Conservation (phyloP, 2,113 vertebrate species). For the Neomonachus schauinslandi region DNA sequence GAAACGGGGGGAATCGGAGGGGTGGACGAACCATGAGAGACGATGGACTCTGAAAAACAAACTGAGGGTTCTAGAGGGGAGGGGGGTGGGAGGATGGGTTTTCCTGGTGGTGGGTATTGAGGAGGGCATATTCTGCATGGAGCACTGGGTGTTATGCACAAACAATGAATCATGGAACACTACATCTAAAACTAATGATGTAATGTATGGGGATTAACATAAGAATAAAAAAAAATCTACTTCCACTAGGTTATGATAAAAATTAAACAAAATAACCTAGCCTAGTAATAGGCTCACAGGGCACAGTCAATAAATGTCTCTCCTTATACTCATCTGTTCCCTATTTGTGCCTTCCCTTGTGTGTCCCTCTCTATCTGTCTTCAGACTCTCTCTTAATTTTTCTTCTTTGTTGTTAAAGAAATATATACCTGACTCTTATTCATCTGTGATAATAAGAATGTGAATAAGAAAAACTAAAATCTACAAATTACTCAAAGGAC, state of each 20-base stretch:
- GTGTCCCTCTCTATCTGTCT: neutral
- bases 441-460: neutral
- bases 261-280: neutral
- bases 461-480: neutral
- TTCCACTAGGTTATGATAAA: neutral
- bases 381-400: neutral
- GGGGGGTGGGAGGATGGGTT: too few relatives aligned
- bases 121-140: too few relatives aligned
- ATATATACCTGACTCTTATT: neutral
- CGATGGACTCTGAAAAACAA: too few relatives aligned
- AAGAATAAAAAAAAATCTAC: neutral
- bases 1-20: too few relatives aligned
- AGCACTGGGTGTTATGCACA: too few relatives aligned
- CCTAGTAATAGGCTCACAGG: neutral
- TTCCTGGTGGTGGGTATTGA: too few relatives aligned
- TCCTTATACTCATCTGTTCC: neutral
- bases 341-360: neutral
- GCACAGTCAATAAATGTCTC: neutral
- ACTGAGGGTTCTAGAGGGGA: too few relatives aligned
- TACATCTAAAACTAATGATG: too few relatives aligned
- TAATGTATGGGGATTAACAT: too few relatives aligned
- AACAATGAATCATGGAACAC: too few relatives aligned
- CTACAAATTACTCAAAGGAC: constrained; percentile 7
- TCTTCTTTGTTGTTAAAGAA: neutral
- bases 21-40: too few relatives aligned